These are phyloP conservation scores for Mastacembelus armatus DNA, from an alignment of 2,797 vertebrate genomes.

Conservation along the genomic window DNA sequence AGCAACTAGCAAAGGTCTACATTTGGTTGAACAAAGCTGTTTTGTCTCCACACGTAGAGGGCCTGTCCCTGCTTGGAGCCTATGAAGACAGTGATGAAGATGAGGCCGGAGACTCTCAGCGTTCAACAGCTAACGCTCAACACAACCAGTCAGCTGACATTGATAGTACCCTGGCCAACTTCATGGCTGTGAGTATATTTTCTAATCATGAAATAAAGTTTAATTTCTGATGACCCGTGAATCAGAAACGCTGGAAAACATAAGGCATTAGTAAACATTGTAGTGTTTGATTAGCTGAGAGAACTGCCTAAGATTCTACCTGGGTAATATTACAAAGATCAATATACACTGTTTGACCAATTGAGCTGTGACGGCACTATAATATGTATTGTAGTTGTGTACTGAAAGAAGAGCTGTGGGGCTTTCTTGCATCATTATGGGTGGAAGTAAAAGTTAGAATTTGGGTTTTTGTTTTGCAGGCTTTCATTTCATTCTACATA, in stretches of 20 bases:
- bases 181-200: slow-evolving; percentile 94
- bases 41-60: slow-evolving; percentile 80
- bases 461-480: no score
- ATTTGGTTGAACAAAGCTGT: not conserved
- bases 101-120: slow-evolving; percentile 77
- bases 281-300: no score
- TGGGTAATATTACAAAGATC: no score
- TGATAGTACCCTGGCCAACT: slow-evolving; percentile 96
- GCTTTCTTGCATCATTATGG: not conserved
- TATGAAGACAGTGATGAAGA: slow-evolving; percentile 98
- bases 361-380: not conserved
- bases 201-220: no score
- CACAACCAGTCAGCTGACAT: slow-evolving; percentile 89
- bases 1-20: rapidly evolving
- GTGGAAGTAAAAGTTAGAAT: not conserved
- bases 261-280: no score
- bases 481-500: not conserved
- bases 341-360: no score
- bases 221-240: no score
- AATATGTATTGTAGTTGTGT: not conserved
- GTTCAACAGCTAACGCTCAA: slow-evolving; percentile 77
- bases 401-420: not conserved
- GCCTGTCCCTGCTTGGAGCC: slow-evolving; percentile 93
- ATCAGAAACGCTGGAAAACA: no score
- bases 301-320: no score